These are phyloP conservation scores for Sebastes nivosus DNA, from an alignment of 2,797 vertebrate genomes.

Conservation along the genomic window DNA sequence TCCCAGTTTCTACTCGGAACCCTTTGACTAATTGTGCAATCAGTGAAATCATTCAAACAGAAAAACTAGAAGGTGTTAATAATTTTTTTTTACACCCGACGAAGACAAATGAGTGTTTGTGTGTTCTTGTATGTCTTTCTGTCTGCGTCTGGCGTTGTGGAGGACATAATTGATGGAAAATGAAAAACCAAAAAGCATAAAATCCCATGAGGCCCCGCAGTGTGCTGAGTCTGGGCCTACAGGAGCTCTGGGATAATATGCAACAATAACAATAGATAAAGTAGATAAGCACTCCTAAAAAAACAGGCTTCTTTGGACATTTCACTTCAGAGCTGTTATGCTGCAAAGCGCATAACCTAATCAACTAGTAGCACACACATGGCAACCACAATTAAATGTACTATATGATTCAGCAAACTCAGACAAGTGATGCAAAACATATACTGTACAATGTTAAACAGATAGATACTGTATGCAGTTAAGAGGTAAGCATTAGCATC, in stretches of 20 bases:
- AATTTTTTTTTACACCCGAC: background rate
- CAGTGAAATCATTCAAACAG: slow-evolving; percentile 2
- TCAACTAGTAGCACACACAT: background rate
- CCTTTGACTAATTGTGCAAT: slow-evolving; percentile 12
- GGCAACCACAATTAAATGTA: background rate
- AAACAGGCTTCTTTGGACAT: background rate
- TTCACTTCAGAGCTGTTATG: background rate
- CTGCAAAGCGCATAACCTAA: background rate
- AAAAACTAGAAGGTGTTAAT: background rate
- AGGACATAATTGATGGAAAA: slow-evolving; percentile 66
- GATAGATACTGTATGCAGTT: background rate
- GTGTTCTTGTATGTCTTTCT: background rate
- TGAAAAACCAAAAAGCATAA: slow-evolving; percentile 57
- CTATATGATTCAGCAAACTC: background rate
- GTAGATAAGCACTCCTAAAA: background rate
- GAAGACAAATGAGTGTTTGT: slow-evolving; percentile 13
- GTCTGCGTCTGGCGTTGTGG: background rate
- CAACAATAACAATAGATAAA: background rate
- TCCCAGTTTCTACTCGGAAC: background rate
- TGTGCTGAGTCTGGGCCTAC: background rate
- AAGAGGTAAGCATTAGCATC: background rate
- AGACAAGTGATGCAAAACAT: background rate
- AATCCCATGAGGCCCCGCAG: slow-evolving; percentile 29
- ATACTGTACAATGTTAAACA: background rate
- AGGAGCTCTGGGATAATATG: background rate